phyloP scores from a whole-genome alignment of 2,888 invertebrate species.

The Cacoxenus indagator region DNA sequence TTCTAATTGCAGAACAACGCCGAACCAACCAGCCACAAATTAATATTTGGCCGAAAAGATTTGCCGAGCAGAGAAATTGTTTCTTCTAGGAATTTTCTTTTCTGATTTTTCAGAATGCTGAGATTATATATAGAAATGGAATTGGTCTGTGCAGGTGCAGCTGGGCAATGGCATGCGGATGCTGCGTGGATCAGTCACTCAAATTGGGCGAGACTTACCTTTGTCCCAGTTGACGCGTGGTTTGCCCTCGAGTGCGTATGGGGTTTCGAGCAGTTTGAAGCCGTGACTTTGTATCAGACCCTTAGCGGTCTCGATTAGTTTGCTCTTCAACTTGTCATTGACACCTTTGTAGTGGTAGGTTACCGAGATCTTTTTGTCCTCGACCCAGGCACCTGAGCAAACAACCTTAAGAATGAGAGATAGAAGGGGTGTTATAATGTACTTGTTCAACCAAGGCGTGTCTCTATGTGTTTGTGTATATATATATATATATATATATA shows the following conservation, averaged over 20 bases:
- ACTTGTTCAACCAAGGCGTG: not conserved
- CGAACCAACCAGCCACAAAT: not conserved
- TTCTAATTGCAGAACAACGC: not conserved
- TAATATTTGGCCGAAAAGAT: not conserved
- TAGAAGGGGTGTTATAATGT: not conserved
- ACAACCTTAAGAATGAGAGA: conserved; percentile 73
- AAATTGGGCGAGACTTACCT: conserved; percentile 72
- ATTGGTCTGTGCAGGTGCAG: not conserved
- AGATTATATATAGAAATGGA: not conserved
- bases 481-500: not conserved
- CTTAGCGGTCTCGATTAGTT: conserved; percentile 76
- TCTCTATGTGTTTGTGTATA: not conserved
- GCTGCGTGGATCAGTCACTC: not conserved
- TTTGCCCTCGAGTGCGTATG: conserved; percentile 82
- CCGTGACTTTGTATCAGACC: conserved; percentile 77
- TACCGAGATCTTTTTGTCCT: conserved; percentile 81
- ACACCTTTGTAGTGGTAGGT: conserved; percentile 83
- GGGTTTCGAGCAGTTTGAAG: conserved; percentile 78
- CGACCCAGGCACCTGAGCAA: conserved; percentile 82
- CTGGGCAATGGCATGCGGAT: not conserved
- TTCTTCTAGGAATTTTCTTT: too few species aligned
- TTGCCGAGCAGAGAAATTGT: not conserved
- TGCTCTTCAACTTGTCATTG: conserved; percentile 74
- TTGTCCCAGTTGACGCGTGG: conserved; percentile 87
- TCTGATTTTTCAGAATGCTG: not conserved